These are phyloP conservation scores for Emydocephalus ijimae DNA, from an alignment of 2,113 vertebrate genomes.

Conservation along the genomic window DNA sequence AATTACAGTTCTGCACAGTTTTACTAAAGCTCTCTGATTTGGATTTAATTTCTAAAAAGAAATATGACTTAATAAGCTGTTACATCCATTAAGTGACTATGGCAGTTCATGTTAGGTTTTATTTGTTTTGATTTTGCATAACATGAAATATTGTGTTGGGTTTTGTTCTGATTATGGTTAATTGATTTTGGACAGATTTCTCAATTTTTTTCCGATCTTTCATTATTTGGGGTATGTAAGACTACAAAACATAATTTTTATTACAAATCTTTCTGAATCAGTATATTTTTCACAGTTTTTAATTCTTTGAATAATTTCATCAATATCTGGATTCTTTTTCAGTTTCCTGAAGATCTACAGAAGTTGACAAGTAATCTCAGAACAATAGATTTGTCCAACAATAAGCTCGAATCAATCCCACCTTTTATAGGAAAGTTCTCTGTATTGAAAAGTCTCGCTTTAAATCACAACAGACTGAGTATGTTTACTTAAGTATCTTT, in stretches of 20 bases:
- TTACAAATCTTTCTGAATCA: background rate
- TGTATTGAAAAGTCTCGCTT: slow-evolving; percentile 85
- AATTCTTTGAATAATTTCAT: background rate
- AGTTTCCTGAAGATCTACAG: slow-evolving; percentile 96
- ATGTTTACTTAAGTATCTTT: slow-evolving; percentile 58
- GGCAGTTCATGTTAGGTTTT: background rate
- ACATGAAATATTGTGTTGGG: background rate
- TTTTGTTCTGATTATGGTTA: background rate
- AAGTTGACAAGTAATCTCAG: slow-evolving; percentile 85
- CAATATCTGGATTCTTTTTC: slow-evolving; percentile 36
- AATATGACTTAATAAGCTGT: background rate
- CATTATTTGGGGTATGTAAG: background rate
- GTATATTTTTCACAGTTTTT: background rate
- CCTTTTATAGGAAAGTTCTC: slow-evolving; percentile 83
- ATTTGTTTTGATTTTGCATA: background rate
- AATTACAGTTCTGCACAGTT: background rate
- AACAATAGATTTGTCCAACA: slow-evolving; percentile 90
- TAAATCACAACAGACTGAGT: slow-evolving; percentile 91
- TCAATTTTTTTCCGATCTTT: background rate
- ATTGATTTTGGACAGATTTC: background rate
- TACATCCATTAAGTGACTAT: background rate
- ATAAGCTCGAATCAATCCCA: slow-evolving; percentile 88
- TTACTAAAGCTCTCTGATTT: background rate
- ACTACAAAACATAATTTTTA: background rate
- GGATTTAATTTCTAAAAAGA: background rate